phyloP scores from a whole-genome alignment of 2,797 vertebrate species.

The Balearica regulorum region DNA sequence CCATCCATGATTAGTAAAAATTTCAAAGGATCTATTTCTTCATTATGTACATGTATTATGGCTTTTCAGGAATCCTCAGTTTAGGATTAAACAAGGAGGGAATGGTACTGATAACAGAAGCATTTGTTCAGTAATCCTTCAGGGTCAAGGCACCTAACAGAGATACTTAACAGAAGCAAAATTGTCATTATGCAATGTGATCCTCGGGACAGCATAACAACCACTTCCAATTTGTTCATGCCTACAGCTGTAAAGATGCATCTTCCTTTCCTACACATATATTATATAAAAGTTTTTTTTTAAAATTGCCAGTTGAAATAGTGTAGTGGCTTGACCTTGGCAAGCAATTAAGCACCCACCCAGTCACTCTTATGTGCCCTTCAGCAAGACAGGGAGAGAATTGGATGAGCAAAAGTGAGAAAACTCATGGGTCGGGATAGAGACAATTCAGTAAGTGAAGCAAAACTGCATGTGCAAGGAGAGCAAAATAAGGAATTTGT shows the following conservation, averaged over 20 bases:
- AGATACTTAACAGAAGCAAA: neutral
- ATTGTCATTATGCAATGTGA: neutral
- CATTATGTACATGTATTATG: accelerated
- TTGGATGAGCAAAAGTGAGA: neutral
- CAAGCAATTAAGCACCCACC: neutral
- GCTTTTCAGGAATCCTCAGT: neutral
- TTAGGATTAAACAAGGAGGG: neutral
- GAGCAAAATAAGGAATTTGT: neutral
- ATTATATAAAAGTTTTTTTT: neutral
- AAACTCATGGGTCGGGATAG: neutral
- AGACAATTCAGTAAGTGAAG: neutral
- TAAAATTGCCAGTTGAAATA: neutral
- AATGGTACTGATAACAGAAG: neutral
- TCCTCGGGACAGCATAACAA: neutral
- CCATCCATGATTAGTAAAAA: neutral
- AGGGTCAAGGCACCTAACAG: neutral
- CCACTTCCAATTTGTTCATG: neutral
- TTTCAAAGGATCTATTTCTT: neutral
- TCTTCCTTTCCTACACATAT: neutral
- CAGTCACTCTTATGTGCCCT: neutral
- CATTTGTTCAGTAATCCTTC: neutral
- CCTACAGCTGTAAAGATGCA: neutral
- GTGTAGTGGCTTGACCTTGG: neutral
- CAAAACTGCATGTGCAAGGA: neutral
- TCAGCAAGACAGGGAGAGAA: neutral